A percentile compares a stretch with the other conserved stretches of the same genome.
Conservation (phyloP, 30 jellyfish, hydroid and myxozoan genomes). For the Hydractinia symbiolongicarpus region DNA sequence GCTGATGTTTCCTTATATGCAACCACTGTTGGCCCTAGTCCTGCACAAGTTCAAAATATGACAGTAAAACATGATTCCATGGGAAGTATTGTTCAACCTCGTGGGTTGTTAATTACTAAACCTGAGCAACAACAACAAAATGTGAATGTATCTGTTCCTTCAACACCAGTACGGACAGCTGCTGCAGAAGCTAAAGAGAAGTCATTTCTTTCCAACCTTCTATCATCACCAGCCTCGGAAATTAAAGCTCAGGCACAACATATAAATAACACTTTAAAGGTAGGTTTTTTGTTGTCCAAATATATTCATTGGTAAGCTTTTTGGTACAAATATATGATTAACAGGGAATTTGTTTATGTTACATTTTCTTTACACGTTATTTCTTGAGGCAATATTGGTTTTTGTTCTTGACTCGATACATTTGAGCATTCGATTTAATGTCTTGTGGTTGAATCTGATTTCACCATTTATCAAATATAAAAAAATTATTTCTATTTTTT, state of each 20-base stretch:
- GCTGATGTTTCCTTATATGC: neutral
- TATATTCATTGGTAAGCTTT: too few relatives aligned
- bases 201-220: conserved; percentile 22
- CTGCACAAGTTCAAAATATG: conserved; percentile 17
- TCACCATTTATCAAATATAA: too few relatives aligned
- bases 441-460: too few relatives aligned
- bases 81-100: neutral
- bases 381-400: too few relatives aligned
- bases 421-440: too few relatives aligned
- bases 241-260: conserved; percentile 28
- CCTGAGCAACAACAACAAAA: conserved; percentile 4
- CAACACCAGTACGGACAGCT: neutral
- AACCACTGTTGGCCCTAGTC: conserved; percentile 12
- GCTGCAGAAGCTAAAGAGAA: neutral
- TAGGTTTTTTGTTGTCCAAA: neutral
- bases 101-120: conserved; percentile 12
- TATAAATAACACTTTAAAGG: conserved; percentile 13
- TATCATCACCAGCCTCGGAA: conserved; percentile 26
- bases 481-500: neutral
- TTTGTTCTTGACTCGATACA: too few relatives aligned
- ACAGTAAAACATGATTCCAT: neutral
- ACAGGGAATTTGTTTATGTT: too few relatives aligned
- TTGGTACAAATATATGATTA: too few relatives aligned
- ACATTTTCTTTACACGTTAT: too few relatives aligned
- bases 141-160: neutral